Evolutionary conservation across 2,888 invertebrate species (phyloP), one percentile per base, ranked within the genome.

Genomic region (Mayetiola destructor): DNA sequence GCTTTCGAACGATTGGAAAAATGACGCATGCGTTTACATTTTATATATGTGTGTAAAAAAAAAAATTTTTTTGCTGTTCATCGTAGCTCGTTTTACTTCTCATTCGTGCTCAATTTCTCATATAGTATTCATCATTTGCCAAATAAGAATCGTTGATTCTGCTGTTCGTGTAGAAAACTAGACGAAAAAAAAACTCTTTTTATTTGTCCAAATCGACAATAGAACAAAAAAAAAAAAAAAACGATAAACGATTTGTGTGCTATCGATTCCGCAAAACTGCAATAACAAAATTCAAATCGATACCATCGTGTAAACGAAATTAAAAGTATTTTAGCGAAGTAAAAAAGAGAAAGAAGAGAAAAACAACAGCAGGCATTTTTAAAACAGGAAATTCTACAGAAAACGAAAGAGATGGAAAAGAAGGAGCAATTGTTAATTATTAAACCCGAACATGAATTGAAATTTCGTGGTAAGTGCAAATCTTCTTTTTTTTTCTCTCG

Each of bases 361-460:
- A 40, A n/a, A 10, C n/a, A 9, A 12, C n/a, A n/a, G 12, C n/a
- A 4, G 37, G 37, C 14, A 37, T 5, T n/a, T n/a, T n/a, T 2
- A 48, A 27, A 48, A n/a, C 2, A 3, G 27, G 18, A 48, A n/a
- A n/a, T 48, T 37, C n/a, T 16, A 37, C 5, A 37, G 37, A 10
- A 37, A 37, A 37, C 37, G 37, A 37, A 37, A 16, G 29, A 57
- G 53, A 79, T 80, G 80, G 77, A 78, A 69, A 81, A 80, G 70
- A 81, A 80, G 66, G 85, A 86, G 72, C 88, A 88, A 73, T 80
- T 88, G 72, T 77, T 92, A 75, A 77, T 79, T 71, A 88, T 92
- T 80, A 88, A 90, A 69, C 92, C 92, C 66, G 82, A 84, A 75
- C 80, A 81, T 75, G 92, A 91, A 76, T 81, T 92, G 67, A 86